Conservation (phyloP, 2,888 invertebrate genomes). For the Fabriciana adippe region DNA sequence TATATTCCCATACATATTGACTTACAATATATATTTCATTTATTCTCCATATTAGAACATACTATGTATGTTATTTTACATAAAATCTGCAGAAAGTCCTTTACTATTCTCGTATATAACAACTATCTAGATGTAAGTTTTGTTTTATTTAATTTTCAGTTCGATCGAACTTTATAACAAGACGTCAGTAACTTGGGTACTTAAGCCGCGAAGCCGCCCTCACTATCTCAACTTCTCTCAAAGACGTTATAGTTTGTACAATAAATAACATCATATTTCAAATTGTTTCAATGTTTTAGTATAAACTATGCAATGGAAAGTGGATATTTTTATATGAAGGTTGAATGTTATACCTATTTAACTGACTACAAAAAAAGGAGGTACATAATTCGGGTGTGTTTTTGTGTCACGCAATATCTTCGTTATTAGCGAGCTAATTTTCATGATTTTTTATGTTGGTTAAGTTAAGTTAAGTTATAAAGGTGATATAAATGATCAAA, state of each 20-base stretch:
- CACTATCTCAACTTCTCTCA: conserved; percentile 18
- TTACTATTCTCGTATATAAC: neutral
- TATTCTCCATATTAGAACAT: too few relatives aligned
- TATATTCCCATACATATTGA: too few relatives aligned
- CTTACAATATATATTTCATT: too few relatives aligned
- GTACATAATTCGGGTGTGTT: too few relatives aligned
- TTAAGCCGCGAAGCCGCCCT: conserved; percentile 6
- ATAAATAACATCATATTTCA: conserved; percentile 4
- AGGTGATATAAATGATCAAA: too few relatives aligned
- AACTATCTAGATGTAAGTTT: neutral
- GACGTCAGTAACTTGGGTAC: neutral
- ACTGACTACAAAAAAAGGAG: too few relatives aligned
- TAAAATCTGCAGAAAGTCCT: neutral
- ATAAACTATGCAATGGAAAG: neutral
- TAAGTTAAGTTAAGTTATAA: too few relatives aligned
- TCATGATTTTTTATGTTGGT: too few relatives aligned
- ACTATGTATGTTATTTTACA: neutral
- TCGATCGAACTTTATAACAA: conserved; percentile 17
- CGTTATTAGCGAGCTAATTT: too few relatives aligned
- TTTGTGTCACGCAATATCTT: too few relatives aligned
- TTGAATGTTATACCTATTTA: neutral
- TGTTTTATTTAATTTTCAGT: conserved; percentile 12
- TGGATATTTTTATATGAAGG: neutral
- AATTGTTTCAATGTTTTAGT: neutral
- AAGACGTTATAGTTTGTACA: conserved; percentile 9